Evolutionary conservation across 2,888 invertebrate species (phyloP).

Genomic region (Amaurobius ferox): DNA sequence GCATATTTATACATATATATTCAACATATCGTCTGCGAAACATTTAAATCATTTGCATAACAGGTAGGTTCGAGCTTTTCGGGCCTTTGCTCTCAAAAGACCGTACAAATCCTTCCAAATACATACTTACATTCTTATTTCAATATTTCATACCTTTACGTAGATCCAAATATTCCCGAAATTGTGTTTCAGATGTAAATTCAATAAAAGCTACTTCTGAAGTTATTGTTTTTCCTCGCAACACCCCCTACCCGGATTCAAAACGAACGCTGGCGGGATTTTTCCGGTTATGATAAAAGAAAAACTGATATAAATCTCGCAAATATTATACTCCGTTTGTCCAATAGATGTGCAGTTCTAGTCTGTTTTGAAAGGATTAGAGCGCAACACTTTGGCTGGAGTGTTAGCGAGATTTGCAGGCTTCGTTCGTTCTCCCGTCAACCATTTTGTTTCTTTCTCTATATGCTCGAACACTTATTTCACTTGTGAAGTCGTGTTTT

Average conservation of each 20-base stretch:
- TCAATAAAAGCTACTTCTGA: background rate
- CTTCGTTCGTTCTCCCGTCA: background rate
- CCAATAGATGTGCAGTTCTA: background rate
- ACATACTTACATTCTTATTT: background rate
- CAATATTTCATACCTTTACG: background rate
- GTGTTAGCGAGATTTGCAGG: background rate
- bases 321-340: conserved; percentile 8
- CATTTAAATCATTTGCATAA: too few species aligned
- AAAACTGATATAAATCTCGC: too few species aligned
- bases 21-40: too few species aligned
- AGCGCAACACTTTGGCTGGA: background rate
- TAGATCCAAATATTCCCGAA: background rate
- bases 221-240: background rate
- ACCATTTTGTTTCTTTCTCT: conserved; percentile 1
- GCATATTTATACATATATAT: too few species aligned
- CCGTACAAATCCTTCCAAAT: background rate
- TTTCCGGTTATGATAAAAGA: background rate
- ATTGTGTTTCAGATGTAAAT: background rate
- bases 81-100: too few species aligned
- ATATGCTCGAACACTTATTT: too few species aligned
- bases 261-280: background rate
- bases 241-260: background rate
- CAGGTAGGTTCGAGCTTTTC: too few species aligned
- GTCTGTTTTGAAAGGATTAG: background rate
- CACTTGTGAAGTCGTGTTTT: too few species aligned